Evolutionary conservation across 2,797 vertebrate species (phyloP).

Genomic region (Lithobates pipiens): DNA sequence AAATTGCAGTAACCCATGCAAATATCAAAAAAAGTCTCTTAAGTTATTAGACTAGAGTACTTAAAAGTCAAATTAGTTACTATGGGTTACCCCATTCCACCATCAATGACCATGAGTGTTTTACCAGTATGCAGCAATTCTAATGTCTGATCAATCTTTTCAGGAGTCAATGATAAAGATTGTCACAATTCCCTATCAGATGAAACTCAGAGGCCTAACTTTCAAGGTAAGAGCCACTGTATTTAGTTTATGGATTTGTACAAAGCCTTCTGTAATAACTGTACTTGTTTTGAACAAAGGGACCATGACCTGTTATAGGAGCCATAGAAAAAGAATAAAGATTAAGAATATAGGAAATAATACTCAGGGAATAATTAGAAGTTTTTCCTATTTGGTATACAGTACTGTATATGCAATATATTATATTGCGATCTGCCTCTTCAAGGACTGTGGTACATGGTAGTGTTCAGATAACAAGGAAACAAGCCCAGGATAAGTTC

Average conservation of each 20-base stretch:
- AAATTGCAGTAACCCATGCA: neutral
- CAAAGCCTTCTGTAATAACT: no score
- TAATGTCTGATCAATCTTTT: slow-evolving; percentile 38
- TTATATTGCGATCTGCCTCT: no score
- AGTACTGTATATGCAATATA: no score
- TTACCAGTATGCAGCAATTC: neutral
- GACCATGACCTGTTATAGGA: no score
- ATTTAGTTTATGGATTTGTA: neutral
- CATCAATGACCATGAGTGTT: neutral
- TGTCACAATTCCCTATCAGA: slow-evolving; percentile 73
- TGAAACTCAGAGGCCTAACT: slow-evolving; percentile 76
- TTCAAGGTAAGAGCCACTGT: slow-evolving; percentile 74
- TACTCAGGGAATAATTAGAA: no score
- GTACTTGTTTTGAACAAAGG: no score
- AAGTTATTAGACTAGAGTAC: neutral
- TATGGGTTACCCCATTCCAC: neutral
- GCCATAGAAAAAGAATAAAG: no score
- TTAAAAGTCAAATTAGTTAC: neutral
- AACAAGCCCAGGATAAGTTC: no score
- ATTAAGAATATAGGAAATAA: no score
- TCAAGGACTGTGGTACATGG: no score
- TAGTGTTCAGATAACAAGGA: no score
- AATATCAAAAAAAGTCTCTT: neutral
- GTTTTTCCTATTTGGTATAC: no score
- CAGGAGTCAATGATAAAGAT: slow-evolving; percentile 69